These are phyloP conservation scores for Forficula auricularia DNA, from an alignment of 1,140 invertebrate genomes.

Conservation along the genomic window DNA sequence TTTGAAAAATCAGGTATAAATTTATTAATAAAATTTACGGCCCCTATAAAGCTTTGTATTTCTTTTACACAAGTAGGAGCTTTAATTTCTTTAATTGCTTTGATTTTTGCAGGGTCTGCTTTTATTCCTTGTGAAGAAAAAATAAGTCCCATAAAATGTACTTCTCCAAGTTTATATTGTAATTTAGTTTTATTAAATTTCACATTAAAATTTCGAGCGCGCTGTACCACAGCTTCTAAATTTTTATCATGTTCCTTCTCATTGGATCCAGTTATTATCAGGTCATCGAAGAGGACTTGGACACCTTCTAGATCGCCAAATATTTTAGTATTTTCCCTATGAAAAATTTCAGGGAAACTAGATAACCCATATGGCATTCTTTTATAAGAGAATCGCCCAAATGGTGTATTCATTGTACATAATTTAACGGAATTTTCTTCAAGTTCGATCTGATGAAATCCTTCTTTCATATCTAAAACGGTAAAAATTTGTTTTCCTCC, in stretches of 20 bases:
- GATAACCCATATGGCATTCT: slow-evolving; percentile 5
- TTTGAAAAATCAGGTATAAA: slow-evolving; percentile 21
- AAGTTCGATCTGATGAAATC: slow-evolving; percentile 27
- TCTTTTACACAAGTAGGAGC: slow-evolving; percentile 16
- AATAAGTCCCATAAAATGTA: slow-evolving; percentile 24
- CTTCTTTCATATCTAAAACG: slow-evolving; percentile 27
- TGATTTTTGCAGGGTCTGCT: slow-evolving; percentile 20
- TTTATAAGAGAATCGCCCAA: slow-evolving; percentile 3
- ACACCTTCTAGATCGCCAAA: slow-evolving; percentile 18
- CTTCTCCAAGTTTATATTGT: slow-evolving; percentile 17
- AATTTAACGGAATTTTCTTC: slow-evolving; percentile 16
- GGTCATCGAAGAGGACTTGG: slow-evolving; percentile 22
- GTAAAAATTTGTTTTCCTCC: slow-evolving; percentile 25
- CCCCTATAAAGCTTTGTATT: slow-evolving; percentile 16
- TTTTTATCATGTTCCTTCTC: slow-evolving; percentile 17
- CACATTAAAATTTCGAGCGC: slow-evolving; percentile 15
- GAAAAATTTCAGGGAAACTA: slow-evolving; percentile 7
- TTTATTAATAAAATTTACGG: slow-evolving; percentile 20
- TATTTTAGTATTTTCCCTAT: not conserved
- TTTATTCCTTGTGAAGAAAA: slow-evolving; percentile 20
- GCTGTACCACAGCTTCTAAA: slow-evolving; percentile 18
- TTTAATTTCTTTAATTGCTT: slow-evolving; percentile 19
- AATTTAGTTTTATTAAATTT: slow-evolving; percentile 24
- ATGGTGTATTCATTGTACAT: slow-evolving; percentile 1
- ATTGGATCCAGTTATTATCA: slow-evolving; percentile 18